Evolutionary conservation across 2,113 vertebrate genomes (phyloP), one percentile per base, ranked within the genome.

Genomic region (Archilochus colubris): DNA sequence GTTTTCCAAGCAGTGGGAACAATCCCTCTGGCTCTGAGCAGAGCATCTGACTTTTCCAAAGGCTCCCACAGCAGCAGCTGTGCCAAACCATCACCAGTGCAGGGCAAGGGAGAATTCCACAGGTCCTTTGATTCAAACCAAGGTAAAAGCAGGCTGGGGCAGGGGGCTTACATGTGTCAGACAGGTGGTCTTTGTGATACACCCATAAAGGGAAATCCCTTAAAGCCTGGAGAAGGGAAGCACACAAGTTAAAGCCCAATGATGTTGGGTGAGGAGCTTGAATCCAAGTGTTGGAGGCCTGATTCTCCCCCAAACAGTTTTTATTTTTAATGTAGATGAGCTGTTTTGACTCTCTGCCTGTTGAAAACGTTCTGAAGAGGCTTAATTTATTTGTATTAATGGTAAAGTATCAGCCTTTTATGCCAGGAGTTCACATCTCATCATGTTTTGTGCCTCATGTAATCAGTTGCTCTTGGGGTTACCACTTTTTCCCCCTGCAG

Each of bases 131-230:
- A 91, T 94, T 93, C 80, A 57, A 86, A 59, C 46, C 70, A 96
- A 96, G 91, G 95, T 97, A 92, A 96, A 92, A 90, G n/a, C 78
- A 70, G 74, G 30, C 64, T 4, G 16, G 88, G 95, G 55, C 14
- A 18, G 51, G 57, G 73, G 36, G 66, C 75, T 85, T n/a, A 63
- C 31, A 83, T 94, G 90, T 95, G 88, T 89, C 53, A 55, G 73
- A 89, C 94, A 96, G 89, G 87, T 92, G 95, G 94, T 73, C 74
- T 89, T 82, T 88, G 78, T 82, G 40, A 85, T 96, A 93, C 79
- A 83, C 66, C 28, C 46, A 0, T 70, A 53, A 68, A 88, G 36
- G 18, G 81, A 86, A 78, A 77, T n/a, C 55, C 74, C 73, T 59
- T 30, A 4, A 23, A 68, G 38, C 24, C 69, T 93, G 63, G 44